Evolutionary conservation across 2,888 invertebrate species (phyloP).

Genomic region (Hemaris fuciformis): DNA sequence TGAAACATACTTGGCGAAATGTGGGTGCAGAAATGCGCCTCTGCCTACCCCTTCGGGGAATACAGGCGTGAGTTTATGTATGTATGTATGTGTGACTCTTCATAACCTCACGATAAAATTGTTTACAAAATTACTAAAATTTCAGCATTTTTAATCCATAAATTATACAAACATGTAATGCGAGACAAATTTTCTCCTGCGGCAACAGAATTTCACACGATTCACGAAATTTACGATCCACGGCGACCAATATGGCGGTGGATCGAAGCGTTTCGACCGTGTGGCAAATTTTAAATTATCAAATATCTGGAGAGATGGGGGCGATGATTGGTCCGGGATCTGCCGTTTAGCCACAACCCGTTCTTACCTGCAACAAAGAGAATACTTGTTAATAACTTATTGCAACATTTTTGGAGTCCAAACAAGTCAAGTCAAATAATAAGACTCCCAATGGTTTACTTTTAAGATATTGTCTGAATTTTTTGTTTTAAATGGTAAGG

Average conservation of each 20-base stretch:
- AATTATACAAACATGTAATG: constrained; percentile 1
- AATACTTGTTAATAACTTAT: constrained; percentile 13
- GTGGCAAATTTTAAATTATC: constrained; percentile 46
- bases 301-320: constrained; percentile 33
- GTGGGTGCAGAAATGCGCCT: too few species aligned
- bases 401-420: background rate
- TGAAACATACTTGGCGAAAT: too few species aligned
- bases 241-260: constrained; percentile 48
- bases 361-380: constrained; percentile 38
- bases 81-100: too few species aligned
- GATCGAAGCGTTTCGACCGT: constrained; percentile 32
- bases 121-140: background rate
- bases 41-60: too few species aligned
- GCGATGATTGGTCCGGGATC: background rate
- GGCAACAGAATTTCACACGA: constrained; percentile 42
- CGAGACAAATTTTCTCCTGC: background rate
- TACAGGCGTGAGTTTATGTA: too few species aligned
- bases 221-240: constrained; percentile 49
- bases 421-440: too few species aligned
- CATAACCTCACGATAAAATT: background rate
- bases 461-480: too few species aligned
- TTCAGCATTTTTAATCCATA: background rate
- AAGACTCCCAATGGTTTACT: too few species aligned
- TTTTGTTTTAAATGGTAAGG: too few species aligned
- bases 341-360: constrained; percentile 12